Percentiles rank a stretch among this genome's conserved stretches.
phyloP scores from a whole-genome alignment of 2,888 invertebrate species.

The Dolichopus griseipennis region DNA sequence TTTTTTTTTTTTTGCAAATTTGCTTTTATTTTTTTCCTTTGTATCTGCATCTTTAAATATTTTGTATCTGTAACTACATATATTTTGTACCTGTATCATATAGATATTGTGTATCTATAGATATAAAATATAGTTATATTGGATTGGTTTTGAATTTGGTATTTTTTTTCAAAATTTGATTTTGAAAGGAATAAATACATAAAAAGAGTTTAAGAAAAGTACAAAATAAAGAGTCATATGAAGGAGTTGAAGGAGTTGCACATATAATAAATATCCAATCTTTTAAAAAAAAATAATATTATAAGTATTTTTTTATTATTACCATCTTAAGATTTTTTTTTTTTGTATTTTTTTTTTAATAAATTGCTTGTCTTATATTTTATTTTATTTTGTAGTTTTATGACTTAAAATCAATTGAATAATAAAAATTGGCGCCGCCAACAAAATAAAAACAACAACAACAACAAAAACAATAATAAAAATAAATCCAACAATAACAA shows the following conservation, averaged over 20 bases:
- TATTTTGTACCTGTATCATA: no score
- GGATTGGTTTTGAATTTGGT: neutral
- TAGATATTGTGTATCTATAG: no score
- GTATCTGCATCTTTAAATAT: no score
- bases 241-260: neutral
- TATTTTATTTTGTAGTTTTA: neutral
- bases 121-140: no score
- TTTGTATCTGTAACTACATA: no score
- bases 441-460: neutral
- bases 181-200: no score
- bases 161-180: neutral
- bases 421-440: slow-evolving; percentile 4
- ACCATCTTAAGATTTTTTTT: neutral
- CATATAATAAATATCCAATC: neutral
- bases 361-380: neutral
- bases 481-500: neutral
- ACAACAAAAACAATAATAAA: no score
- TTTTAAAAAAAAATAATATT: no score
- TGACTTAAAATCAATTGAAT: neutral
- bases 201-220: neutral
- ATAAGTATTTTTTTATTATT: no score
- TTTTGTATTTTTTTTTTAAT: neutral
- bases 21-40: no score
- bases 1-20: no score
- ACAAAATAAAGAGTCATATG: neutral